phyloP scores from a whole-genome alignment of 2,797 vertebrate species.

The Eidolon dupreanum region DNA sequence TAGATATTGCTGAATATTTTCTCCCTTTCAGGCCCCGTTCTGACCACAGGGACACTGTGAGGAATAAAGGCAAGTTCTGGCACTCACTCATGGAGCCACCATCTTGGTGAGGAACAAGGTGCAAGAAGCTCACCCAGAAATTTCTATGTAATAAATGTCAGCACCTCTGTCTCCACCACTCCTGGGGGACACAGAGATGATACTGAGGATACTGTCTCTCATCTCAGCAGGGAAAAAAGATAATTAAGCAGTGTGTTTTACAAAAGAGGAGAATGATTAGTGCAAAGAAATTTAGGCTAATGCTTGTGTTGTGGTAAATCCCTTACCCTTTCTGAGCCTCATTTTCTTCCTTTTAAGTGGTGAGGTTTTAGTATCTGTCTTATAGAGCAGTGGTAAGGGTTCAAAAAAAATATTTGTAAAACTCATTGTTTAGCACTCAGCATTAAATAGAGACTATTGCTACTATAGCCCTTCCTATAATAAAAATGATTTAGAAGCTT shows the following conservation, averaged over 20 bases:
- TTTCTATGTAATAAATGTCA: neutral
- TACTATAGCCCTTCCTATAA: neutral
- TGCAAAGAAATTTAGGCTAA: neutral
- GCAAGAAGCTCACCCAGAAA: neutral
- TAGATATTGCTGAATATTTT: neutral
- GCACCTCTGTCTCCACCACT: neutral
- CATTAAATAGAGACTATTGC: neutral
- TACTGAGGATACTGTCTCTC: neutral
- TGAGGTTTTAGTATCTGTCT: neutral
- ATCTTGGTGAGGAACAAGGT: neutral
- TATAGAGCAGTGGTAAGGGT: neutral
- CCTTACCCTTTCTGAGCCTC: neutral
- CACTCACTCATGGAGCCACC: neutral
- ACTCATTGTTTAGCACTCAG: neutral
- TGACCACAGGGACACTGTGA: neutral
- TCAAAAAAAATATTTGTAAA: neutral
- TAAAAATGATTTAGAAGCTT: slow-evolving; percentile 33
- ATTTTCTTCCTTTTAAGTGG: neutral
- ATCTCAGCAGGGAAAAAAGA: neutral
- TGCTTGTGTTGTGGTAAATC: neutral
- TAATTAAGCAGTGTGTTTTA: neutral
- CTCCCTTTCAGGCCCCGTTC: neutral
- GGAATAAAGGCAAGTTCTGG: neutral
- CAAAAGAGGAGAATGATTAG: neutral
- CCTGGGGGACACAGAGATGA: neutral